Base-by-base conservation (phyloP, 1,140 invertebrate species). In the Eueides isabella region DNA sequence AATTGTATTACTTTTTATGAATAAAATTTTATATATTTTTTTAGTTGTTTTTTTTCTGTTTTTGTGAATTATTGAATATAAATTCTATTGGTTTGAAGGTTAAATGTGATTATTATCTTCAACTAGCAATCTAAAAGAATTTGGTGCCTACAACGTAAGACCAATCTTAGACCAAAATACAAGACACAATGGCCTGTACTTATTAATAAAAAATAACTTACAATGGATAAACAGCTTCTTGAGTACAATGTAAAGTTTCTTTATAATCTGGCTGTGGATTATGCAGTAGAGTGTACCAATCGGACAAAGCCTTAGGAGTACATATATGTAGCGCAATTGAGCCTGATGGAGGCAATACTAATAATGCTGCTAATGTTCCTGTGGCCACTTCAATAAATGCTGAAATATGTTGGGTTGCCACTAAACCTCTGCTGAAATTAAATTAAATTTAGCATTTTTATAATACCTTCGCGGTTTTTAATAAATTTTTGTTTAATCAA, bases 151-250 rank as follows among this genome's bases (percentile, higher is more conserved):
- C 31, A 38, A 38, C 0, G 16, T 5, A 38, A 38, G 16, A 38
- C 1, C 14, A 38, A 16, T 14, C 14, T 38, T 38, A 38, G 35
- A 31, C 30, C 7, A 6, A 31, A 6, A 31, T 31, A 31, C 5
- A 31, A 31, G 7, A 0, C 30, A 2, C 5, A 31, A 6, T 7
- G 7, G 30, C 3, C 5, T 31, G 30, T 31, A 38, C 35, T 38
- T 38, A 16, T 38, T 1, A 4, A 0, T 38, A 2, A 5, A 38
- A 38, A 38, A 33, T 55, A 74, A 95, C 96, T 97, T 95, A 99
- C 97, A 99, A 94, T 67, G 98, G 98, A 94, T 98, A 99, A 0
- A 99, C 98, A 61, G 98, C 97, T 94, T 99, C 98, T 85, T 99
- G 98, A 0, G 98, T 98, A 91, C 98, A 99, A 92, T 98, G 96